Base-by-base conservation (phyloP, 1,140 invertebrate species). In the Papilio glaucus region DNA sequence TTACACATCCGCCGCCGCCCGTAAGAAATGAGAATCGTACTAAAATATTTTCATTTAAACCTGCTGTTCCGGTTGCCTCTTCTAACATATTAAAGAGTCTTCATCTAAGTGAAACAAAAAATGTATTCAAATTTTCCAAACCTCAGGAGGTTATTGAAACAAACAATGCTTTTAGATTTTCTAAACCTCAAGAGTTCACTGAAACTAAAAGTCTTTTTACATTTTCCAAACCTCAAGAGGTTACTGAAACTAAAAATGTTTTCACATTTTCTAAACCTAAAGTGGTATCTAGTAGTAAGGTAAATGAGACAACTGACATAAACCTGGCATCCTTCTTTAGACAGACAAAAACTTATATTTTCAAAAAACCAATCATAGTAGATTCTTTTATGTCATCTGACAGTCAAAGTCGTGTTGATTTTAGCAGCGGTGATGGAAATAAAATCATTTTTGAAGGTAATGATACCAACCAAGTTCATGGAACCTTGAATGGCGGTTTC, bases 91-190 rank as follows among this genome's bases (percentile, higher is more conserved):
- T 87, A 18, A 82, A 84, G 37, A 82, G 75, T 74, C 85, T 86
- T 9, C 80, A 86, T n/a, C 86, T 87, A 41, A 92, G 88, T 77
- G 77, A 89, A 57, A 83, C 85, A 45, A 78, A 73, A 61, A 60
- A 57, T 68, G 29, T 77, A 72, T 93, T 90, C 76, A 84, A 78
- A 38, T 93, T 93, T 85, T 93, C 91, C 29, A 89, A 90, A 61
- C 91, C 91, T 61, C 79, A 85, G 42, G n/a, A 53, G 33, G 67
- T 41, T 33, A 49, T 53, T 69, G 78, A 84, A 57, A 49, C 72
- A 10, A 87, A 88, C 80, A 88, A 78, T 49, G 24, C 77, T 71
- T 92, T 90, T 76, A 83, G 79, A 42, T 91, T 92, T 85, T 91
- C 90, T 18, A 89, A 89, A 63, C 88, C 90, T 45, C 78, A 85